Conservation (phyloP, 2,797 vertebrate species). For the Bradypus variegatus region DNA sequence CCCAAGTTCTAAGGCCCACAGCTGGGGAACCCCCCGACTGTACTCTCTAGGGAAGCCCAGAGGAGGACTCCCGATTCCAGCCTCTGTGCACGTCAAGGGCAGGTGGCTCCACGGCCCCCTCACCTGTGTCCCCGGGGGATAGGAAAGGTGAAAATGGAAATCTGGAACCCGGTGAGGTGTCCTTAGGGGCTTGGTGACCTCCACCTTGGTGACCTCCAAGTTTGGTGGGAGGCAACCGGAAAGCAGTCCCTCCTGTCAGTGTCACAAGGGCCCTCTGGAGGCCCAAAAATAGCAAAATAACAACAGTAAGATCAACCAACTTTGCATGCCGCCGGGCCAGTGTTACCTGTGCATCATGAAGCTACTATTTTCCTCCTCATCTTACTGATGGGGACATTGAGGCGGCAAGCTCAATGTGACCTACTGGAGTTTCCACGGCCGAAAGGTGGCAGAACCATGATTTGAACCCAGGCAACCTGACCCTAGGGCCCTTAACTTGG, state of each 20-base stretch:
- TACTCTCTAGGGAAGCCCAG: not conserved
- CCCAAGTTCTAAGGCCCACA: not conserved
- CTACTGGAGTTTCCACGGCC: not conserved
- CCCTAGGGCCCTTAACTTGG: not conserved
- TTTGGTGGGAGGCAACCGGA: not conserved
- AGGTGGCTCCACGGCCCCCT: not conserved
- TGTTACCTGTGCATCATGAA: not conserved
- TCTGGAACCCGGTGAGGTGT: not conserved
- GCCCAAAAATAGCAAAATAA: slow-evolving; percentile 4
- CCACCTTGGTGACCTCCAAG: not conserved
- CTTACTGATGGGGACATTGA: not conserved
- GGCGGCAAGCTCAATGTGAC: not conserved
- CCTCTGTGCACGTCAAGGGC: not conserved
- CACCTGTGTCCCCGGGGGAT: not conserved
- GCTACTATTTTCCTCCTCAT: not conserved
- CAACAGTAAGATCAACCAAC: not conserved
- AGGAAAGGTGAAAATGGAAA: not conserved
- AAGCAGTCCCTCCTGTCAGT: not conserved
- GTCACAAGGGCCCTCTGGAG: not conserved
- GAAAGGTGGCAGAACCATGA: not conserved
- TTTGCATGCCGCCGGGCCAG: accelerated
- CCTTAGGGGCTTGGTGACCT: not conserved
- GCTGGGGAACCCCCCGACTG: not conserved
- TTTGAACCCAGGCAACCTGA: not conserved
- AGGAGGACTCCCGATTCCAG: not conserved